Base-by-base conservation (phyloP, 2,797 vertebrate species). In the Chelidonichthys spinosus region DNA sequence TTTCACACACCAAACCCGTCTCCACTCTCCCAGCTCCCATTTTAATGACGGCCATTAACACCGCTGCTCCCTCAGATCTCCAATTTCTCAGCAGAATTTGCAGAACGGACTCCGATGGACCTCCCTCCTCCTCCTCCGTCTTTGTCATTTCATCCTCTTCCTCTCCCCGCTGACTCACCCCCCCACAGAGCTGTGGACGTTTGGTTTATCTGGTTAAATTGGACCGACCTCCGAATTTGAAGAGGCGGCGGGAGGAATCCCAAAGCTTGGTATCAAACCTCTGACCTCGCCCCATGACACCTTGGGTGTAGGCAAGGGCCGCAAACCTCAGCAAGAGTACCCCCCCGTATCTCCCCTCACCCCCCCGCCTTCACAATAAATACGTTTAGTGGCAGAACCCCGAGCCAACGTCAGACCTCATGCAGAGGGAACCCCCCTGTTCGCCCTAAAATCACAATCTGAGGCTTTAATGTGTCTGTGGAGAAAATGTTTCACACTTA, bases 11-110 rank as follows among this genome's bases (percentile, higher is more conserved):
- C 25, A 55, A 81, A 80, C 15, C 76, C 76, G 78, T 83, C 84
- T 83, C 84, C 82, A 81, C 76, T 69, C 80, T 60, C 70, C 64
- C 70, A 49, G 76, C 77, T 82, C 63, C 76, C 18, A 18, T 78
- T 82, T 83, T 85, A 90, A 89, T 83, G 88, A 86, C 11, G 18
- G 68, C 50, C 81, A 75, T 81, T 77, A 86, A 75, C 76, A 10
- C 72, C 77, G 52, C 54, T 13, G 25, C 68, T 79, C 53, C 72
- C 85, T 90, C 75, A 81, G 69, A 89, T 90, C 80, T 72, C 46
- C 67, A 52, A 86, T 89, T 87, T 86, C 62, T 81, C 88, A 76
- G 63, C 58, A 67, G 61, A 78, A 85, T 82, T 70, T 79, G 82
- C 83, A 82, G 80, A 85, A 79, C 78, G 54, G 85, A 81, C 76